Percentiles rank a stretch among this genome's conserved stretches.
Conservation (phyloP, 2,888 invertebrate genomes). For the Campoletis raptor region DNA sequence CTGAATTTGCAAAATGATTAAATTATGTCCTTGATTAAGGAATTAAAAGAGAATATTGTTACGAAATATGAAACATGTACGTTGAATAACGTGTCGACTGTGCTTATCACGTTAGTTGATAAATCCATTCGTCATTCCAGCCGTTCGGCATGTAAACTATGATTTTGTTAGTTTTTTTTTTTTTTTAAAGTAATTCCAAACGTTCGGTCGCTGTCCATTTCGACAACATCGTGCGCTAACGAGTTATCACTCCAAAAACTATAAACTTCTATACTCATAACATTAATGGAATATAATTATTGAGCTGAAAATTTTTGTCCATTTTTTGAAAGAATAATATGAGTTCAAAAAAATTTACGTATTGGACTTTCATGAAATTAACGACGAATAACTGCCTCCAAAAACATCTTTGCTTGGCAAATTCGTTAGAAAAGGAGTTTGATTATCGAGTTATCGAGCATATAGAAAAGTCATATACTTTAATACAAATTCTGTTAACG, state of each 20-base stretch:
- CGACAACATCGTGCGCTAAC: not conserved
- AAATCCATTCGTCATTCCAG: conserved; percentile 69
- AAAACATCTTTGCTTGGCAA: conserved; percentile 1
- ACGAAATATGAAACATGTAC: not conserved
- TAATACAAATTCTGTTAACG: not conserved
- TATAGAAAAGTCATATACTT: conserved; percentile 21
- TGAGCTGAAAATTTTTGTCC: not conserved
- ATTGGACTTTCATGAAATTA: not conserved
- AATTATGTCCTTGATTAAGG: conserved; percentile 15
- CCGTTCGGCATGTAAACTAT: conserved; percentile 52
- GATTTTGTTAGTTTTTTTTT: conserved; percentile 38
- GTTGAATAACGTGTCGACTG: conserved; percentile 24
- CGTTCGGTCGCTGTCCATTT: not conserved
- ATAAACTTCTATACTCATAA: not conserved
- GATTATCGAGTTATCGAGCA: conserved; percentile 30
- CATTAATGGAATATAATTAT: not conserved
- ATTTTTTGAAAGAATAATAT: not conserved
- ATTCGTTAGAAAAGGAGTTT: conserved; percentile 23
- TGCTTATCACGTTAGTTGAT: conserved; percentile 45
- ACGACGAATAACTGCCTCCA: not conserved
- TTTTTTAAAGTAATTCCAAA: not conserved
- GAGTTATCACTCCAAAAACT: not conserved
- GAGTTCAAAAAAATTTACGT: not conserved
- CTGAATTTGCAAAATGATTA: conserved; percentile 16
- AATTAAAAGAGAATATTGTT: conserved; percentile 20